phyloP scores from a whole-genome alignment of 2,113 vertebrate genomes.

The Petroica traversi region DNA sequence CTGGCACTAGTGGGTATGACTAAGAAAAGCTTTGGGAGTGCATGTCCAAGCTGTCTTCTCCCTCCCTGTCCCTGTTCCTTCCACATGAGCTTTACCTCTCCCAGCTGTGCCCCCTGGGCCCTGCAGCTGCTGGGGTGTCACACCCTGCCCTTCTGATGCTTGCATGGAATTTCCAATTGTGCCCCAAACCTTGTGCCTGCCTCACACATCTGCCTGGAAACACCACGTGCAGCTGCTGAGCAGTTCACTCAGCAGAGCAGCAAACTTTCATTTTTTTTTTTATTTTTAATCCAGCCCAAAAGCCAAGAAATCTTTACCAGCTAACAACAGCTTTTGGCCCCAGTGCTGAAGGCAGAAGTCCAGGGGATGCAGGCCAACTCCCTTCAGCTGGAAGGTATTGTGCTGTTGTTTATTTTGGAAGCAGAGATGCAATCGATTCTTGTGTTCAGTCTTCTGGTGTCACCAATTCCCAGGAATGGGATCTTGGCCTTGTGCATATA shows the following conservation, averaged over 20 bases:
- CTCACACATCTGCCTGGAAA: background rate
- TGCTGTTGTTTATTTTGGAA: conserved; percentile 45
- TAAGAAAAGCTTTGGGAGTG: background rate
- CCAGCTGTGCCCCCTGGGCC: rapidly evolving
- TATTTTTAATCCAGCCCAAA: background rate
- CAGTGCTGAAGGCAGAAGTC: background rate
- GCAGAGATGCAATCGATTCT: background rate
- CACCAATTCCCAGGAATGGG: background rate
- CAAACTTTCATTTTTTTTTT: background rate
- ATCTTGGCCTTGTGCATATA: background rate
- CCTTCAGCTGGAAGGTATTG: conserved; percentile 46
- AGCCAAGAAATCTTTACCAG: background rate
- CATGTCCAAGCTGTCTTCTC: background rate
- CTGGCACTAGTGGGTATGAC: background rate
- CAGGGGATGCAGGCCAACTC: background rate
- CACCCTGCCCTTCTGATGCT: rapidly evolving
- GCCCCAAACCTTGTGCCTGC: background rate
- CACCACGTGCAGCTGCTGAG: background rate
- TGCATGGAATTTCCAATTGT: background rate
- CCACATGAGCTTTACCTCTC: background rate
- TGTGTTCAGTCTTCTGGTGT: background rate
- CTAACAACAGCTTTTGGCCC: background rate
- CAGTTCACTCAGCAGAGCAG: background rate
- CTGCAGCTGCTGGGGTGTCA: rapidly evolving
- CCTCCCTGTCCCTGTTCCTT: rapidly evolving